A percentile compares a stretch with the other conserved stretches of the same genome.
Conservation (phyloP, 1,140 invertebrate genomes). For the Drosophila lowei region DNA sequence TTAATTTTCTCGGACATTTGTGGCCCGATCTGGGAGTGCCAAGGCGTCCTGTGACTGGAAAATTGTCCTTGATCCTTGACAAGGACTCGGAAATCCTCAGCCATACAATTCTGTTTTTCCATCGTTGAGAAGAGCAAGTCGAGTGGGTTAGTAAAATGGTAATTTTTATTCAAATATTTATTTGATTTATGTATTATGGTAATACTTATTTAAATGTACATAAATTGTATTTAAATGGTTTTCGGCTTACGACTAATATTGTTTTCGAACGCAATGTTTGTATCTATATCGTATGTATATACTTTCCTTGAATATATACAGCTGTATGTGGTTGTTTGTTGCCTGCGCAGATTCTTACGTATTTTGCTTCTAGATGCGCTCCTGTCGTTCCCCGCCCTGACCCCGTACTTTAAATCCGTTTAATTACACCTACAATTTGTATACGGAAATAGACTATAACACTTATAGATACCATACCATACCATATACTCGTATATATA, state of each 20-base stretch:
- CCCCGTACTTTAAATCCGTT: constrained; percentile 49
- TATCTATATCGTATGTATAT: constrained; percentile 46
- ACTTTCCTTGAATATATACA: constrained; percentile 31
- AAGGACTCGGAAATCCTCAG: too few relatives aligned
- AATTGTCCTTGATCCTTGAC: too few relatives aligned
- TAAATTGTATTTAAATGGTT: constrained; percentile 55
- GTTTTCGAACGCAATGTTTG: constrained; percentile 48
- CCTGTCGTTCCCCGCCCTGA: constrained; percentile 2
- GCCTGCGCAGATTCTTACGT: constrained; percentile 60
- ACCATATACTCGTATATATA: constrained; percentile 18
- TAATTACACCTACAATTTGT: constrained; percentile 64
- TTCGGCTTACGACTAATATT: constrained; percentile 58
- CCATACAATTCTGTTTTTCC: too few relatives aligned
- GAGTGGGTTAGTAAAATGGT: constrained; percentile 10
- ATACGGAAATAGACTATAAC: constrained; percentile 71
- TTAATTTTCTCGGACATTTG: too few relatives aligned
- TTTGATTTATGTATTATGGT: constrained; percentile 61
- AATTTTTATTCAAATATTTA: constrained; percentile 66
- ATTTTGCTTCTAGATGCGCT: constrained; percentile 48
- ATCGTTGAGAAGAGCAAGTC: constrained; percentile 1
- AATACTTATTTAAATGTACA: constrained; percentile 65
- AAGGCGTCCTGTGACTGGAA: too few relatives aligned
- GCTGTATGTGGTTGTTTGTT: constrained; percentile 43
- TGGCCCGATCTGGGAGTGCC: too few relatives aligned
- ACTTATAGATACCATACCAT: constrained; percentile 61